These are phyloP conservation scores for Chaetodon trifasciatus DNA, from an alignment of 2,797 vertebrate genomes.

Conservation along the genomic window DNA sequence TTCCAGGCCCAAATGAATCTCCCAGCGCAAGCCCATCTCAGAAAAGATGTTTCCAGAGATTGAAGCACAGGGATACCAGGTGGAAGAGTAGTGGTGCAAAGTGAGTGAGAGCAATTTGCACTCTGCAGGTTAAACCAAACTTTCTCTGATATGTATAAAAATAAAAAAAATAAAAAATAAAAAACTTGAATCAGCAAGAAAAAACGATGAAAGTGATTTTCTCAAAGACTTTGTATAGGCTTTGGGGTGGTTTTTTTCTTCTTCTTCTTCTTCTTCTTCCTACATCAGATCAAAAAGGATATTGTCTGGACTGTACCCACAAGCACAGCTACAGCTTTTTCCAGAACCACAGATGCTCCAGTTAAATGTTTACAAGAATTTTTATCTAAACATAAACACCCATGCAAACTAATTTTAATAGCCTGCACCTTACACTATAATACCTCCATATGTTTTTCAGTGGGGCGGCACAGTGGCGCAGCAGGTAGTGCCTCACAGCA, in stretches of 20 bases:
- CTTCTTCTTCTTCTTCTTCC: not conserved
- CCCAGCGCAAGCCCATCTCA: constrained; percentile 75
- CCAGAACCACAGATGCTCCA: not conserved
- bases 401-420: not conserved
- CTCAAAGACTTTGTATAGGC: constrained; percentile 30
- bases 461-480: no score
- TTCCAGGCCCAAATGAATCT: constrained; percentile 84
- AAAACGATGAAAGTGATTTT: constrained; percentile 54
- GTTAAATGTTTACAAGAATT: constrained; percentile 26
- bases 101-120: constrained; percentile 77
- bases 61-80: constrained; percentile 82
- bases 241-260: constrained; percentile 11
- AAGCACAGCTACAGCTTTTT: not conserved
- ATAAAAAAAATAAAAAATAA: constrained; percentile 57
- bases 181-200: constrained; percentile 60
- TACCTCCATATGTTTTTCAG: not conserved
- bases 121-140: constrained; percentile 77
- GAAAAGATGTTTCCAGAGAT: constrained; percentile 84
- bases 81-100: constrained; percentile 77
- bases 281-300: constrained; percentile 22
- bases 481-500: no score
- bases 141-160: constrained; percentile 60
- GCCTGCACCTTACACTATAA: not conserved
- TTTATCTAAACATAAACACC: constrained; percentile 19
- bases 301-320: constrained; percentile 11